Conservation (phyloP, 2,797 vertebrate genomes). For the Myiothlypis chrysogaster region DNA sequence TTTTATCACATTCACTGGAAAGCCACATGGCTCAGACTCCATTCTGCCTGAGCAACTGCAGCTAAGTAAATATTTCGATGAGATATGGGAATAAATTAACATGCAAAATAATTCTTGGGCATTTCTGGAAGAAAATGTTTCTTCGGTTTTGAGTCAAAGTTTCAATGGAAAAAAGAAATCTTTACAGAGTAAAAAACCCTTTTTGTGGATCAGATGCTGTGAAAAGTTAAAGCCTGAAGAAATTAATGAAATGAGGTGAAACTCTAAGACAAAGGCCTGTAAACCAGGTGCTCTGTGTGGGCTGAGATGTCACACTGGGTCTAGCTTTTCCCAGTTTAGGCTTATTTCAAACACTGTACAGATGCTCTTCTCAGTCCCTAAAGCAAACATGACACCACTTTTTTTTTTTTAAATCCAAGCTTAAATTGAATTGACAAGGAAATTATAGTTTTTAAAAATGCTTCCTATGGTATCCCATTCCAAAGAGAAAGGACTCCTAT, state of each 20-base stretch:
- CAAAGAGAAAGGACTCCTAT: neutral
- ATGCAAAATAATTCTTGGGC: neutral
- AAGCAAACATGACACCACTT: neutral
- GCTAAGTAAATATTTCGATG: slow-evolving; percentile 7
- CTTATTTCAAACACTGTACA: neutral
- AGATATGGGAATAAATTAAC: slow-evolving; percentile 23
- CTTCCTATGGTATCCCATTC: neutral
- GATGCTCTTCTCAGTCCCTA: neutral
- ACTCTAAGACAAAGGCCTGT: neutral
- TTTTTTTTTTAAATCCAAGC: neutral
- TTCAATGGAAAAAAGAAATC: neutral
- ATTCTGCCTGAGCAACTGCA: neutral
- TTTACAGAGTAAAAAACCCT: neutral
- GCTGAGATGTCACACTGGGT: neutral
- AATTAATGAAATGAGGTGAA: neutral
- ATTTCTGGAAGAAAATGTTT: neutral
- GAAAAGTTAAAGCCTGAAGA: neutral
- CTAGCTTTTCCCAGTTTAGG: neutral
- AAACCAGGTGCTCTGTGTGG: neutral
- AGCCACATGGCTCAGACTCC: neutral
- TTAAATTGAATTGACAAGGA: neutral
- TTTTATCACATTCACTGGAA: slow-evolving; percentile 4
- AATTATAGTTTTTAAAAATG: neutral
- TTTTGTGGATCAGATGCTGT: neutral
- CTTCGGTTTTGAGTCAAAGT: neutral